Evolutionary conservation across 2,797 vertebrate genomes (phyloP), one percentile per base, ranked within the genome.

Genomic region (Varecia variegata): DNA sequence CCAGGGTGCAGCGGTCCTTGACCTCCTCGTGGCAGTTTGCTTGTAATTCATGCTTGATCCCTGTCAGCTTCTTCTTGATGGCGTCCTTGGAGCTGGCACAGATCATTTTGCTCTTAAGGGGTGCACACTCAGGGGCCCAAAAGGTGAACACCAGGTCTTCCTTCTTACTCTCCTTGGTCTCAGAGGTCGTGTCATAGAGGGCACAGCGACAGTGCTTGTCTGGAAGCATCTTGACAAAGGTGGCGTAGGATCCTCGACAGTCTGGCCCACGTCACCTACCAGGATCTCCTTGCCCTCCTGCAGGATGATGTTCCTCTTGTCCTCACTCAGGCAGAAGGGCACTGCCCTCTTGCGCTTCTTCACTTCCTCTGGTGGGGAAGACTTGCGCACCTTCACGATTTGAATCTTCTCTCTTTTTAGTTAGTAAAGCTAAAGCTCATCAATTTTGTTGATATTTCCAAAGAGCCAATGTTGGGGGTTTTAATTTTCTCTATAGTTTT

Each of bases 71-170:
- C 97, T 99, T 99, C 98, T 99, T 99, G 97, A 99, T 99, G 90
- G 99, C 99, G 90, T 99, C 99, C 99, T 99, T 99, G 98, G 99
- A 98, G 74, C 97, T 97, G 74, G 97, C 96, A 11, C 97, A 97
- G 65, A 99, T 99, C 99, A 99, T 99, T 99, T 99, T 99, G 98
- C 99, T 99, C 98, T 99, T 99, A 94, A 99, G 96, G n/a, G 99
- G 98, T 84, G 99, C 99, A 47, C 0, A 93, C 0, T 99, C 99
- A 38, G 99, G 99, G 91, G 99, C 99, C 99, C 99, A 99, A 98
- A 99, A 99, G 96, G 99, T 99, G 89, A 99, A 99, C 98, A 99
- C 99, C 95, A 99, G 98, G 92, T 99, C 99, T 97, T 99, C 99
- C 98, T 99, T 99, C 98, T 99, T 99, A 95, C 99, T 99, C 98